Evolutionary conservation across 2,888 invertebrate genomes (phyloP).

Genomic region (Campaea margaritaria): DNA sequence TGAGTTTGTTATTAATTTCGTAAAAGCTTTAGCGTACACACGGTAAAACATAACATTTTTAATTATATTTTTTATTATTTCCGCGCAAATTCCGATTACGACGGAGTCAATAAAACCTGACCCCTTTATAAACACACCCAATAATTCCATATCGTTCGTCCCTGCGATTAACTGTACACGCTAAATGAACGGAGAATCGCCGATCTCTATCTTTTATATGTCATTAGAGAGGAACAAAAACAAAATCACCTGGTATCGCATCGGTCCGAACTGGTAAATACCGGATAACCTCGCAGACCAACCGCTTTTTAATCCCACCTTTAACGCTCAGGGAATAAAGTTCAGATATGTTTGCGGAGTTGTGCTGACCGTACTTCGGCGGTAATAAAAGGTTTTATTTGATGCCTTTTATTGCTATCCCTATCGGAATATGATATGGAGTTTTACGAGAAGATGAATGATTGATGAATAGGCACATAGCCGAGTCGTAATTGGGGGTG

Average conservation of each 20-base stretch:
- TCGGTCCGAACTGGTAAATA: constrained; percentile 11
- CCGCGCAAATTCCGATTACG: constrained; percentile 7
- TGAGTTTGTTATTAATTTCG: no score
- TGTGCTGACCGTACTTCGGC: constrained; percentile 34
- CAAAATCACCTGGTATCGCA: constrained; percentile 31
- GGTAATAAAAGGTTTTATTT: constrained; percentile 42
- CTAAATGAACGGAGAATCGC: constrained; percentile 33
- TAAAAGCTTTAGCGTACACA: not conserved
- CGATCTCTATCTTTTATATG: constrained; percentile 31
- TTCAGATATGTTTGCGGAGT: constrained; percentile 19
- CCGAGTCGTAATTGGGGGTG: constrained; percentile 31
- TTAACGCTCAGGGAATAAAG: constrained; percentile 15
- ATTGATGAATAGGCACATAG: constrained; percentile 33
- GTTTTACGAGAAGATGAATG: constrained; percentile 35
- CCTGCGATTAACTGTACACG: constrained; percentile 16
- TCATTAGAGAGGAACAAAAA: constrained; percentile 36
- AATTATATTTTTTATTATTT: constrained; percentile 12
- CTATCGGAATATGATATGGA: constrained; percentile 40
- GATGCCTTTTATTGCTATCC: constrained; percentile 41
- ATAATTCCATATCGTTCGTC: constrained; percentile 16
- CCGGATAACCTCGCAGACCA: constrained; percentile 5
- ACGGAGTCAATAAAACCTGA: constrained; percentile 16
- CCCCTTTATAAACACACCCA: constrained; percentile 15
- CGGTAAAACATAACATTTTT: not conserved
- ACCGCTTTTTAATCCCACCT: constrained; percentile 20